Conservation (phyloP, 2,888 invertebrate genomes). For the Troides aeacus region DNA sequence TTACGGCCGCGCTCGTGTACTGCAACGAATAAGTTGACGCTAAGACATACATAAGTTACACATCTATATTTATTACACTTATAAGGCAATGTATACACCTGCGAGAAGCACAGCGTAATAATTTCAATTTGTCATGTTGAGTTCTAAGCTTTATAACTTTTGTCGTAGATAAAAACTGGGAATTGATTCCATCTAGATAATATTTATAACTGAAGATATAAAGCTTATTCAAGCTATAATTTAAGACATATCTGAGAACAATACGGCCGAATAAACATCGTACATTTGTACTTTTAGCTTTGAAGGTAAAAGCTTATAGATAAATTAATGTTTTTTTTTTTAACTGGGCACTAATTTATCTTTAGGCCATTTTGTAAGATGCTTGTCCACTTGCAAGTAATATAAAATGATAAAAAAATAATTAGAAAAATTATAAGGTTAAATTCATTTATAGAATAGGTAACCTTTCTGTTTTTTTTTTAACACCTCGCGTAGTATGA, state of each 20-base stretch:
- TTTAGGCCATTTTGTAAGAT: conserved; percentile 1
- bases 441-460: no score
- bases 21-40: neutral
- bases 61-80: conserved; percentile 8
- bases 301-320: conserved; percentile 8
- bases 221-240: conserved; percentile 14
- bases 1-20: no score
- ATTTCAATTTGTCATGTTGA: conserved; percentile 7
- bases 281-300: conserved; percentile 26
- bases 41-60: neutral
- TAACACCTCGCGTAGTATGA: no score
- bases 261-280: conserved; percentile 14
- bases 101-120: conserved; percentile 16
- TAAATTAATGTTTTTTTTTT: conserved; percentile 1
- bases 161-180: no score
- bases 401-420: neutral
- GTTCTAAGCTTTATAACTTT: neutral
- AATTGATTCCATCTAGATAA: no score
- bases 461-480: no score
- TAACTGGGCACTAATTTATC: conserved; percentile 3
- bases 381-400: conserved; percentile 6
- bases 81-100: conserved; percentile 11
- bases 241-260: conserved; percentile 4
- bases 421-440: no score
- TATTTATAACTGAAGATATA: conserved; percentile 1